A percentile compares a stretch with the other conserved stretches of the same genome.
These are phyloP conservation scores for Tetramorium simillimum DNA, from an alignment of 1,140 invertebrate genomes.

Conservation along the genomic window DNA sequence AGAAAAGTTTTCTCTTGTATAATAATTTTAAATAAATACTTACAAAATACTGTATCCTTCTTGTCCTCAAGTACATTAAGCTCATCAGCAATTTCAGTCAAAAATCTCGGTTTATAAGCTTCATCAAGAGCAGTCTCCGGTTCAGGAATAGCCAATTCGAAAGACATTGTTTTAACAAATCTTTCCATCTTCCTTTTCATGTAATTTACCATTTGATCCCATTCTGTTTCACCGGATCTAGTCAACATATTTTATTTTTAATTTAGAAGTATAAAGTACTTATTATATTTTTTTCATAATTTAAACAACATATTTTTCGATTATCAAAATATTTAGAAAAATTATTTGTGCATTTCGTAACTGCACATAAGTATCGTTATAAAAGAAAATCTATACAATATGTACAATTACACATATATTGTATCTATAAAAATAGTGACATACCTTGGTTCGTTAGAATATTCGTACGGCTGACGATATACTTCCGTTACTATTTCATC, in stretches of 20 bases:
- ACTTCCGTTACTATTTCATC: conserved; percentile 87
- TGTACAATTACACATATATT: neutral
- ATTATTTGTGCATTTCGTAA: neutral
- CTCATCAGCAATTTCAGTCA: conserved; percentile 93
- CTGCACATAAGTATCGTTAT: neutral
- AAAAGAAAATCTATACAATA: neutral
- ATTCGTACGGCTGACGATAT: conserved; percentile 87
- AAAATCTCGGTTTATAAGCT: conserved; percentile 91
- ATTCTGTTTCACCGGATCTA: conserved; percentile 90
- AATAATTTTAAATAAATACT: conserved; percentile 81
- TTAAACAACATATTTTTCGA: neutral
- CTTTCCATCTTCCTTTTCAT: conserved; percentile 88
- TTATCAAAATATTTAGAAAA: neutral
- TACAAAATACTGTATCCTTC: conserved; percentile 91
- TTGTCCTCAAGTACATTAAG: conserved; percentile 93
- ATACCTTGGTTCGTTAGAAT: conserved; percentile 87
- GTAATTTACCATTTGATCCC: conserved; percentile 92
- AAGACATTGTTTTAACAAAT: conserved; percentile 91
- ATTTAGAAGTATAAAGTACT: neutral
- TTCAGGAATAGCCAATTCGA: conserved; percentile 90
- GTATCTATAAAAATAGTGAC: neutral
- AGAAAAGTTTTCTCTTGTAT: neutral
- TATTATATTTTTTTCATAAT: conserved; percentile 22
- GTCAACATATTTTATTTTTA: conserved; percentile 5
- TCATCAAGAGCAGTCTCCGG: conserved; percentile 89